phyloP scores from a whole-genome alignment of 2,113 vertebrate species.

The Mormoops blainvillei region DNA sequence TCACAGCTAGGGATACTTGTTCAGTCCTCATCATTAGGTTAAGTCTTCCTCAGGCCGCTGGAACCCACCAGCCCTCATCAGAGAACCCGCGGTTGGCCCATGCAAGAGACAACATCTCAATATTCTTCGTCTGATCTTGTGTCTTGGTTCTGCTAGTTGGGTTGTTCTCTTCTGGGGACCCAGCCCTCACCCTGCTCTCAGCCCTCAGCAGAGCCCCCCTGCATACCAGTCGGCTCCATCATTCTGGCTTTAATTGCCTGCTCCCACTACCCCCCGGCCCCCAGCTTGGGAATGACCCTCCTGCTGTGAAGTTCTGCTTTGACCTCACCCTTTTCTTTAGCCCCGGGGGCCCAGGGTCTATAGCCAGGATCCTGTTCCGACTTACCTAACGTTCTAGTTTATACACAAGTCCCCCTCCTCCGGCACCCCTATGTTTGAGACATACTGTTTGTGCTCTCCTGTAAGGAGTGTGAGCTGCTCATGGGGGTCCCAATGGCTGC shows the following conservation, averaged over 20 bases:
- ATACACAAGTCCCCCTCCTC: not conserved
- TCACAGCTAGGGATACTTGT: no score
- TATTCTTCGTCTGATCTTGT: not conserved
- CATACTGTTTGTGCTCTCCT: not conserved
- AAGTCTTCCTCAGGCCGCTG: not conserved
- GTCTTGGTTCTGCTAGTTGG: not conserved
- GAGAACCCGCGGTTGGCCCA: not conserved
- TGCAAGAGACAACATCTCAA: not conserved
- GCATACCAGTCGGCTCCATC: not conserved
- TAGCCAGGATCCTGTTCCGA: not conserved
- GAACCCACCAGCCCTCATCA: not conserved
- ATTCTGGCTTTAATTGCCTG: fast-evolving
- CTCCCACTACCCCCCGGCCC: fast-evolving
- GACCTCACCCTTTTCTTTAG: not conserved
- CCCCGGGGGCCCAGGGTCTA: not conserved
- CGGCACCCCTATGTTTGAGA: not conserved
- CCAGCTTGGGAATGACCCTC: not conserved
- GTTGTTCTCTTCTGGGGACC: not conserved
- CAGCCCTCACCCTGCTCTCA: no score
- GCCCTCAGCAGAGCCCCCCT: not conserved
- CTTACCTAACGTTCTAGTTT: not conserved
- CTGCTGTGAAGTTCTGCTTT: not conserved
- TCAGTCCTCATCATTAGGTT: not conserved
- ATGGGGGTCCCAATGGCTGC: not conserved
- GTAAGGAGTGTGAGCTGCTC: not conserved